Evolutionary conservation across 2,888 invertebrate genomes (phyloP), one percentile per base, ranked within the genome.

Genomic region (Cheilosia variabilis): DNA sequence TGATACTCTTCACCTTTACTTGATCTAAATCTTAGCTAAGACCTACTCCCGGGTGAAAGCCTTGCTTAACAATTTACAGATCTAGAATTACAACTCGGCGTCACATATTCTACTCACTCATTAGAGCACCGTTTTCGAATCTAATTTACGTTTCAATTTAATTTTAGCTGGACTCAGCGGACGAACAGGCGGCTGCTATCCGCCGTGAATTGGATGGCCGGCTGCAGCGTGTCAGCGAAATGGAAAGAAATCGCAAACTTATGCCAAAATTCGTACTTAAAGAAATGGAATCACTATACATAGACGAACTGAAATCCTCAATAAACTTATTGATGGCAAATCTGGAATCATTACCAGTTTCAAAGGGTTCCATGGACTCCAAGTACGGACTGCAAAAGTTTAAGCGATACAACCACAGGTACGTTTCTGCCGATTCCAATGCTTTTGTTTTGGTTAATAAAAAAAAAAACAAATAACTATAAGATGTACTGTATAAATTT

Each of bases 181-280:
- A 99, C 93, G 99, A 99, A 93, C 99, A 99, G 94, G 99, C 99
- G 87, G 99, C 99, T 57, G 99, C 99, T 71, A 99, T 99, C 89
- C 94, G 99, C 93, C 95, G 99, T 93, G 99, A 99, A 93, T 94
- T 99, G 88, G 99, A 99, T 93, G 98, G 99, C 88, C 95, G 99
- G 92, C 96, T 99, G 95, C 98, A 99, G 92, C 96, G 96, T 92
- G 97, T 98, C 84, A 96, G 97, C 88, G 98, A 99, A 93, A 98
- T 99, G 97, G 98, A 98, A 93, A 97, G 96, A 95, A 98, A 98
- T 93, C 96, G 98, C 89, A 98, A 98, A 93, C 93, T 99, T 90
- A 98, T 98, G 98, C 99, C 99, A 89, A 98, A 98, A 94, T 99
- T 99, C 94, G 98, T 99, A 88, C 95, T 99, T 89, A 99, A 99